Conservation (phyloP, 2,113 vertebrate genomes). For the Oncorhynchus mykiss region DNA sequence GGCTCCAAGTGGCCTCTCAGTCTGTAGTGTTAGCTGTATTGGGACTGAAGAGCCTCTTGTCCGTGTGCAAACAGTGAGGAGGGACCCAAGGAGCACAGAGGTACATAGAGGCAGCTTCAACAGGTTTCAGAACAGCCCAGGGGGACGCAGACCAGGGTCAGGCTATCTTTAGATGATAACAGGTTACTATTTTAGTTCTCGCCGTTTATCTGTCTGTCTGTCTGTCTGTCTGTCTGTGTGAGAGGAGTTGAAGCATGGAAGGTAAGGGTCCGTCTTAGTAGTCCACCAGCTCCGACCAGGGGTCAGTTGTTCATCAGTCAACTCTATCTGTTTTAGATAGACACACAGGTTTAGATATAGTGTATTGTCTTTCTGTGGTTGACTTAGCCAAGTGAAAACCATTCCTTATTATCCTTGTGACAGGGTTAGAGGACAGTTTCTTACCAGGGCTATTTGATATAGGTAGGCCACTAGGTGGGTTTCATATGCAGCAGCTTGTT, state of each 20-base stretch:
- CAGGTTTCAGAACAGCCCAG: constrained; percentile 37
- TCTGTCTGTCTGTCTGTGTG: neutral
- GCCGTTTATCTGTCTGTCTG: neutral
- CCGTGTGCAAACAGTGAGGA: neutral
- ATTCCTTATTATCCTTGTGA: neutral
- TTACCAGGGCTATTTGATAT: neutral
- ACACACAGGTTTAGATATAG: too few species aligned
- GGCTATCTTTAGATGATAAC: neutral
- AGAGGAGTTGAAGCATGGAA: constrained; percentile 45
- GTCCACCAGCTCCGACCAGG: too few species aligned
- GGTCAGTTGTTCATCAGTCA: too few species aligned
- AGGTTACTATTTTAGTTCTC: neutral
- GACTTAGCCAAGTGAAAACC: neutral
- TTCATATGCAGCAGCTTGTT: neutral
- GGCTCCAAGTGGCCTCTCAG: constrained; percentile 54
- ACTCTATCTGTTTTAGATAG: too few species aligned
- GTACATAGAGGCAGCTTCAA: neutral
- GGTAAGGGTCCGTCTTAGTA: constrained; percentile 44
- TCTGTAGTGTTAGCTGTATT: neutral
- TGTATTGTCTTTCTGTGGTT: neutral
- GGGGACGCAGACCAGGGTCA: constrained; percentile 9
- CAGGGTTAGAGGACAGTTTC: neutral
- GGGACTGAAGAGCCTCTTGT: constrained; percentile 2
- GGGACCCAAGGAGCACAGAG: constrained; percentile 12
- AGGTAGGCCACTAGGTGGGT: neutral